These are phyloP conservation scores for Drosophila ohnishii DNA, from an alignment of 1,140 invertebrate species.

Conservation along the genomic window DNA sequence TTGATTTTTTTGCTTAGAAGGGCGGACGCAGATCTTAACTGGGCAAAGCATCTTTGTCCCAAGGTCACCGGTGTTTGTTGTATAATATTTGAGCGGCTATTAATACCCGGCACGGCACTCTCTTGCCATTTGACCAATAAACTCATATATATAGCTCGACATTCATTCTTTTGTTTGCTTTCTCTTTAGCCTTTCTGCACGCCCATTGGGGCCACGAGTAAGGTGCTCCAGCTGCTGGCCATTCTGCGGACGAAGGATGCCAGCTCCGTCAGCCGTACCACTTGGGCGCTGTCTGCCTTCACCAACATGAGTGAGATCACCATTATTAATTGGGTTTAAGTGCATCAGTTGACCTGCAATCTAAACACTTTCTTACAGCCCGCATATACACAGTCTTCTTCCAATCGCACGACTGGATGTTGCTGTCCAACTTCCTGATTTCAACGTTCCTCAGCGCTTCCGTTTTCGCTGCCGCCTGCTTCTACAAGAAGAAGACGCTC, in stretches of 20 bases:
- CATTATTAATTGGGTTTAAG: not conserved
- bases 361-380: conserved; percentile 83
- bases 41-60: conserved; percentile 28
- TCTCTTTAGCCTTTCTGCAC: conserved; percentile 86
- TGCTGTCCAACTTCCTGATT: conserved; percentile 87
- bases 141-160: conserved; percentile 17
- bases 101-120: conserved; percentile 36
- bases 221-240: conserved; percentile 87
- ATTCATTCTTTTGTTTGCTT: conserved; percentile 18
- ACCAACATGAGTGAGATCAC: conserved; percentile 88
- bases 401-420: conserved; percentile 86
- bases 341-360: conserved; percentile 12
- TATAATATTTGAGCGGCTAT: conserved; percentile 73
- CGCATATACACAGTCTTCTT: conserved; percentile 87
- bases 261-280: conserved; percentile 87
- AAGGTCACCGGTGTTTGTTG: conserved; percentile 66
- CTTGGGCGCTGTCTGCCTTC: conserved; percentile 88
- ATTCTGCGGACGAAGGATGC: conserved; percentile 87
- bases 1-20: not conserved
- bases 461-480: conserved; percentile 85
- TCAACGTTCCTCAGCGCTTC: conserved; percentile 86
- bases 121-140: conserved; percentile 28
- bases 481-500: conserved; percentile 83
- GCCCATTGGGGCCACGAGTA: conserved; percentile 88
- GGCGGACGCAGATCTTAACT: conserved; percentile 30